Evolutionary conservation across 2,797 vertebrate species (phyloP).

Genomic region (Falco peregrinus): DNA sequence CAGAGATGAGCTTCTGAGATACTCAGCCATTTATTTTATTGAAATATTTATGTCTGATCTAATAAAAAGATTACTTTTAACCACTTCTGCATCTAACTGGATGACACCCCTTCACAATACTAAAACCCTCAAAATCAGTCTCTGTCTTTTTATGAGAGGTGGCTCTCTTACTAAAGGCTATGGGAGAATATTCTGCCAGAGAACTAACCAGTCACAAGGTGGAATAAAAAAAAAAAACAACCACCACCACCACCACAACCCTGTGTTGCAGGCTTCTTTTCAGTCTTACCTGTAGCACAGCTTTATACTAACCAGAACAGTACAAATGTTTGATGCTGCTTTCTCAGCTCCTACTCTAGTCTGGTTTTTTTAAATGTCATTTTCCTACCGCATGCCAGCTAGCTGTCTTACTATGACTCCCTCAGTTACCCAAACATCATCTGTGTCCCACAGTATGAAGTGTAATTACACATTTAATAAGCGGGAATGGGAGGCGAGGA

Average conservation of each 20-base stretch:
- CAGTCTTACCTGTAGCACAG: background rate
- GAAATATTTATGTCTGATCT: constrained; percentile 20
- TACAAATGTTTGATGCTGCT: background rate
- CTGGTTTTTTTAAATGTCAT: background rate
- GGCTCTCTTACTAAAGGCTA: constrained; percentile 1
- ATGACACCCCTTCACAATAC: background rate
- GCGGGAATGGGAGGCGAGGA: constrained; percentile 25
- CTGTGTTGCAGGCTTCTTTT: constrained; percentile 46
- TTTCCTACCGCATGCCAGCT: background rate
- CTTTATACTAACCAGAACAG: background rate
- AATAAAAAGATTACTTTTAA: background rate
- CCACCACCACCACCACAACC: too few species aligned
- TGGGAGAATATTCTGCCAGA: constrained; percentile 32
- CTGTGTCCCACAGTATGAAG: constrained; percentile 49
- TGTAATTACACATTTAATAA: constrained; percentile 69
- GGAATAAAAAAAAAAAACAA: background rate
- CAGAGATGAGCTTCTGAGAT: constrained; percentile 34
- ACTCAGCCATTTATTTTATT: constrained; percentile 23
- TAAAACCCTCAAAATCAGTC: background rate
- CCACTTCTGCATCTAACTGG: background rate
- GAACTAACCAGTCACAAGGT: background rate
- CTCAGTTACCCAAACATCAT: constrained; percentile 67
- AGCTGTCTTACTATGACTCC: constrained; percentile 4
- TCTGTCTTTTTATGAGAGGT: background rate
- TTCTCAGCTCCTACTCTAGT: constrained; percentile 1